phyloP scores from a whole-genome alignment of 2,797 vertebrate genomes.

The Gymnodraco acuticeps region DNA sequence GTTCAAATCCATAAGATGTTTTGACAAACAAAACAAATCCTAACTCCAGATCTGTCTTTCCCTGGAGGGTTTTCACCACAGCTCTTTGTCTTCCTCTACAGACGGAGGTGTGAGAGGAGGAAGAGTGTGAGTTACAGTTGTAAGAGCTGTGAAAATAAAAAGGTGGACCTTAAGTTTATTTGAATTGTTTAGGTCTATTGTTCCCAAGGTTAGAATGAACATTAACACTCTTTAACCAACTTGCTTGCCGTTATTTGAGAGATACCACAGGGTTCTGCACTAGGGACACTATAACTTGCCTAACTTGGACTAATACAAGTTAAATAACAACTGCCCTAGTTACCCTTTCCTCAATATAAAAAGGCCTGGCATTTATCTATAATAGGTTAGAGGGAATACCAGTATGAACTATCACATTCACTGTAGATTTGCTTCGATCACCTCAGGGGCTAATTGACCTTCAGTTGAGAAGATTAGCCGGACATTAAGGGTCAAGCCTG shows the following conservation, averaged over 20 bases:
- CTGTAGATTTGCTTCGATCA: slow-evolving; percentile 13
- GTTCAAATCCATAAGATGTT: background rate
- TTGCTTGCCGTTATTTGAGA: slow-evolving; percentile 3
- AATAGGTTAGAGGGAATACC: background rate
- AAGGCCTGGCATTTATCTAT: background rate
- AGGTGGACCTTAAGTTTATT: background rate
- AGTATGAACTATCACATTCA: slow-evolving; percentile 11
- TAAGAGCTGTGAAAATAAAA: background rate
- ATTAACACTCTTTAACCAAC: background rate
- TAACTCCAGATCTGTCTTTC: background rate
- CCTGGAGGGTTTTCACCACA: background rate
- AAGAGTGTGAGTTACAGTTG: background rate
- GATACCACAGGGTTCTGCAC: slow-evolving; percentile 11
- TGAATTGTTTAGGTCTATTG: background rate
- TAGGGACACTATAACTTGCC: background rate
- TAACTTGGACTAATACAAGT: slow-evolving; percentile 4
- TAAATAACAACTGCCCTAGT: slow-evolving; percentile 6
- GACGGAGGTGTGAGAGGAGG: background rate
- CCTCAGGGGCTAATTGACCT: slow-evolving; percentile 17
- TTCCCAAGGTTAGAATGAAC: slow-evolving; percentile 3
- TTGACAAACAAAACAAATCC: background rate
- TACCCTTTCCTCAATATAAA: background rate
- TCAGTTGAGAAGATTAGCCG: slow-evolving; percentile 17
- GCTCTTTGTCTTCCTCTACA: background rate
- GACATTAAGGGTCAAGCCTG: slow-evolving; percentile 22